Base-by-base conservation (phyloP, 2,113 vertebrate species). In the Camelus bactrianus region DNA sequence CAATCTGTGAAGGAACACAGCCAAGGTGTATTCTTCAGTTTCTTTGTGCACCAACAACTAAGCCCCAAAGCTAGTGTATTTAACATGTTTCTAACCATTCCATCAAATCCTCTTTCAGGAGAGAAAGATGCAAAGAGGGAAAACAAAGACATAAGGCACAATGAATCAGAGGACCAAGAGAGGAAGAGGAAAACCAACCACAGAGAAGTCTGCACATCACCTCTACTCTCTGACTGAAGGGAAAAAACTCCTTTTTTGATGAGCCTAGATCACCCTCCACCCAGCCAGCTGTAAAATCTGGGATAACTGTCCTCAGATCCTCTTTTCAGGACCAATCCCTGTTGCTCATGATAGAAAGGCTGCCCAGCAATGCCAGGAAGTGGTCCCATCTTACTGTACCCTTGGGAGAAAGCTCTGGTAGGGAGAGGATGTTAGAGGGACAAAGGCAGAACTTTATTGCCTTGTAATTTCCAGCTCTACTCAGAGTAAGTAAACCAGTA, bases 21-120 rank as follows among this genome's bases (percentile, higher is more conserved):
- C 77, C 54, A 72, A 80, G 8, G n/a, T 65, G 11, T 42, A 11
- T 46, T 62, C 56, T 82, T 91, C 62, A 60, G 28, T 73, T 92
- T 73, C 85, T 93, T 70, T 30, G 69, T 32, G 52, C 64, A 76
- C n/a, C 52, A 69, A 38, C 35, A 35, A 77, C 48, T 46, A 64
- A 91, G 48, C 42, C 77, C 60, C 79, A 69, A 50, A 82, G n/a
- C 48, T 48, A 38, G 16, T 54, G 28, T 56, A 70, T 46, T 90
- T 92, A 84, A 92, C 17, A 13, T 35, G 48, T 70, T 73, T 77
- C 77, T 90, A 80, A 50, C 7, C 77, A 96, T 67, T 83, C 80
- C 76, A 54, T 48, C 80, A 95, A 97, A 79, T 16, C 26, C 52
- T 81, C 64, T 73, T 77, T 84, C 38, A 93, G 76, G n/a, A 91